Evolutionary conservation across 2,888 invertebrate genomes (phyloP), one percentile per base, ranked within the genome.

Genomic region (Exocentrus adspersus): DNA sequence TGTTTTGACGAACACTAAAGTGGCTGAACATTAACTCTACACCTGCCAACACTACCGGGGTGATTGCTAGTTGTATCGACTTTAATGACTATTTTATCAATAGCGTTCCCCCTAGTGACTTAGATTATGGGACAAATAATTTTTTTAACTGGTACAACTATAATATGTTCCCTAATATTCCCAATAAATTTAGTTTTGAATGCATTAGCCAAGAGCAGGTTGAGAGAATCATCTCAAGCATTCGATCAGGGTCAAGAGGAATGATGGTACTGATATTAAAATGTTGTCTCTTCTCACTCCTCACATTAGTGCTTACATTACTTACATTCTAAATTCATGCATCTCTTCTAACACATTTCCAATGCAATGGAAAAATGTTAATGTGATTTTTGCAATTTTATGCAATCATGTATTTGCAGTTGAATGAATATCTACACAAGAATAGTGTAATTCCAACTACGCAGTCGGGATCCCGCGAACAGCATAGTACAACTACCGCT

Each of bases 351-450:
- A 16, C 5, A 10, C 16, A n/a, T 60, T 52, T 52, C 52, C 60
- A 16, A 28, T 45, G 9, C 3, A n/a, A 9, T 60, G 60, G 52
- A 60, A 60, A 52, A 24, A 42, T 52, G 60, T 52, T n/a, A 12
- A 24, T 16, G 52, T 60, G 2, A 45, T 60, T 16, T 45, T 52
- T n/a, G 12, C 52, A 52, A 16, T 42, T 3, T 20, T 52, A 60
- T 30, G 43, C 21, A 28, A 20, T 52, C 2, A 24, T 60, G 19
- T 32, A 58, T 30, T 20, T 32, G 10, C 58, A 58, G 20, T 30
- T 41, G 21, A 48, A 28, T 46, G 28, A 28, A 10, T 58, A 46
- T 50, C 5, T 58, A 19, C 16, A 21, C 2, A 19, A 43, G 6
- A 19, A 57, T 24, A 16, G 19, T n/a, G 32, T 58, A 17, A 48